These are phyloP conservation scores for Iselma pallidipennis DNA, from an alignment of 2,888 invertebrate species.

Conservation along the genomic window DNA sequence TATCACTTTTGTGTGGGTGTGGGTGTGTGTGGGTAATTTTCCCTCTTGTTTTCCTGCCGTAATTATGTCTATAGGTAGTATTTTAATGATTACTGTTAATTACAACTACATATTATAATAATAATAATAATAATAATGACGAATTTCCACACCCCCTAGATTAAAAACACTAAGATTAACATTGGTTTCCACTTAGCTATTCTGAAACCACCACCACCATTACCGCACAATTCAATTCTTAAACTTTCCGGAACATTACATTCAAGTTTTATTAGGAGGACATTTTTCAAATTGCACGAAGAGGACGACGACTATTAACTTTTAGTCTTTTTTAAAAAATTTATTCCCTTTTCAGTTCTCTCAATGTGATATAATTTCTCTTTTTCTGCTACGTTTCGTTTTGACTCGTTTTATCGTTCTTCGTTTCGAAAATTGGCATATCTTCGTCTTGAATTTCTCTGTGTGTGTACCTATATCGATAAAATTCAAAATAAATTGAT, in stretches of 20 bases:
- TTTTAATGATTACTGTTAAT: too few relatives aligned
- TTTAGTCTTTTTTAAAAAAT: slow-evolving; percentile 6
- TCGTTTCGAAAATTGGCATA: not conserved
- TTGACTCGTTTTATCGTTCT: not conserved
- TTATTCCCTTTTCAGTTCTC: not conserved
- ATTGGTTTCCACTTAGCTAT: slow-evolving; percentile 41
- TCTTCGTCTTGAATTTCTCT: not conserved
- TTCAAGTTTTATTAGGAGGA: slow-evolving; percentile 27
- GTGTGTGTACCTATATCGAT: not conserved
- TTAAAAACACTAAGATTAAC: slow-evolving; percentile 31
- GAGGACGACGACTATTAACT: slow-evolving; percentile 18
- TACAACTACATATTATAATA: too few relatives aligned
- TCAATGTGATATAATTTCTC: not conserved
- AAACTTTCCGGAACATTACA: slow-evolving; percentile 32
- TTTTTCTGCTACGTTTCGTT: not conserved
- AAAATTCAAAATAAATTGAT: too few relatives aligned
- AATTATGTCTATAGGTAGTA: too few relatives aligned
- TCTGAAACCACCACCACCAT: slow-evolving; percentile 20
- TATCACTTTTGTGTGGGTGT: not conserved
- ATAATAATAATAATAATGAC: too few relatives aligned
- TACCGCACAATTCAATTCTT: slow-evolving; percentile 28
- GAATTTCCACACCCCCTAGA: not conserved
- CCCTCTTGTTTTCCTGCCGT: too few relatives aligned
- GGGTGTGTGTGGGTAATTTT: too few relatives aligned
- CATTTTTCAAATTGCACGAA: slow-evolving; percentile 28